A percentile compares a stretch with the other conserved stretches of the same genome.
phyloP scores from a whole-genome alignment of 1,140 invertebrate genomes.

The Drosophila varians region DNA sequence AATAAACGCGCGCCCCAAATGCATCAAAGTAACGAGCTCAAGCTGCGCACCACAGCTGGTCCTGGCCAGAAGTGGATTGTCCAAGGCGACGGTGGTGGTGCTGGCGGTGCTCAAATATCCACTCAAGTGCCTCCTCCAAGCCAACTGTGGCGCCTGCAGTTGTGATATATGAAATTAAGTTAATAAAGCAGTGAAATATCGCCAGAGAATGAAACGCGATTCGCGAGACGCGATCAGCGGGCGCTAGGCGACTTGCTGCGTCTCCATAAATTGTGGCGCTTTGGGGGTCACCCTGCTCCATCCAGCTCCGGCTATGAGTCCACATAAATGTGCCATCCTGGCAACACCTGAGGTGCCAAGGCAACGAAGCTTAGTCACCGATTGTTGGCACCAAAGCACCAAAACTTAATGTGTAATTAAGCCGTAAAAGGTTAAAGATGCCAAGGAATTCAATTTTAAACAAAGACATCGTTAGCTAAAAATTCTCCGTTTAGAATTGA shows the following conservation, averaged over 20 bases:
- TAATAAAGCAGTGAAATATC: slow-evolving; percentile 83
- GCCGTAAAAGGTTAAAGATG: neutral
- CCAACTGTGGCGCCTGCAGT: slow-evolving; percentile 63
- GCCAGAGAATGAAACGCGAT: slow-evolving; percentile 50
- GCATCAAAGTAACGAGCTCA: slow-evolving; percentile 82
- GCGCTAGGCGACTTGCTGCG: slow-evolving; percentile 64
- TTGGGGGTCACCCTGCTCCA: slow-evolving; percentile 30
- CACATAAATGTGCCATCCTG: slow-evolving; percentile 46
- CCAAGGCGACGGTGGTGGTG: neutral
- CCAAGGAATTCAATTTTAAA: too few relatives aligned
- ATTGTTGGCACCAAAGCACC: slow-evolving; percentile 13
- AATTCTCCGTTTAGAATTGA: slow-evolving; percentile 24
- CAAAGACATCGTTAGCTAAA: slow-evolving; percentile 11
- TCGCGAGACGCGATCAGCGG: slow-evolving; percentile 39
- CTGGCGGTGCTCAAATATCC: neutral
- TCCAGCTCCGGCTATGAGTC: neutral
- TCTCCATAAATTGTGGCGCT: slow-evolving; percentile 69
- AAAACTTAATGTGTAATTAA: slow-evolving; percentile 27
- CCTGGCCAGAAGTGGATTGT: slow-evolving; percentile 12
- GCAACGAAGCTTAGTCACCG: slow-evolving; percentile 20
- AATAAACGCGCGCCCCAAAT: slow-evolving; percentile 77
- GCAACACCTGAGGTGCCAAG: slow-evolving; percentile 49
- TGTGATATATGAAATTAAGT: slow-evolving; percentile 78
- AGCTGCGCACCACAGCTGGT: slow-evolving; percentile 71
- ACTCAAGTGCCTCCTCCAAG: slow-evolving; percentile 42